Evolutionary conservation across 1,140 invertebrate genomes (phyloP), one percentile per base, ranked within the genome.

Genomic region (Megalopta genalis): DNA sequence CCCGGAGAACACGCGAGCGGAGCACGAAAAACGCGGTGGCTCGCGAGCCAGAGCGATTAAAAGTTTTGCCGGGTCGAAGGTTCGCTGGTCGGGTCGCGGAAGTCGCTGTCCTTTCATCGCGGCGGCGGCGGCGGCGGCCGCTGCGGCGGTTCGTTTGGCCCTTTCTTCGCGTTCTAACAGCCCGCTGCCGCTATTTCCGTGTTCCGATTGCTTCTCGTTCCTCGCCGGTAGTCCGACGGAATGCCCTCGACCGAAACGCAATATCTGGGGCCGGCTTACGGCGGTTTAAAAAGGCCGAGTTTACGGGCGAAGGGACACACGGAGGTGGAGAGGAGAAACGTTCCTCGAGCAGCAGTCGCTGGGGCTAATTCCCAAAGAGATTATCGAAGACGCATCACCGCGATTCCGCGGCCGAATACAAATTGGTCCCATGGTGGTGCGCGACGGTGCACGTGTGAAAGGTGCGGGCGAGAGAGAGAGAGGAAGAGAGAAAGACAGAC

Each of bases 351-450:
- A 46, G 42, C n/a, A 71, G 57, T 68, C 60, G 52, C 32, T 37
- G 74, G n/a, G n/a, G 83, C 60, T 83, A 87, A 87, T 86, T 83
- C 85, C 85, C 85, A 77, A 81, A 68, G 85, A 87, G 85, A 87
- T 87, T 86, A 86, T 87, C 84, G 84, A 87, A 87, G 85, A 87
- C 85, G 84, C 85, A 87, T 73, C 89, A 81, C 82, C 82, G 82
- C 81, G 84, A 78, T 69, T 77, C 66, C 81, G 78, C 82, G 88
- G 83, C 73, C 80, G 81, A 82, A 88, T 87, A 88, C 87, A 89
- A 90, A 90, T 90, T 88, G 89, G 83, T 85, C 87, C 78, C 87
- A 70, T 82, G 85, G 77, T 84, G 86, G 68, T 65, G 77, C 69
- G 67, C 84, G 83, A 79, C 25, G 49, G n/a, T 7, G 54, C 54